Percentiles rank a stretch among this genome's conserved stretches.
These are phyloP conservation scores for Acronicta aceris DNA, from an alignment of 2,888 invertebrate genomes.

Conservation along the genomic window DNA sequence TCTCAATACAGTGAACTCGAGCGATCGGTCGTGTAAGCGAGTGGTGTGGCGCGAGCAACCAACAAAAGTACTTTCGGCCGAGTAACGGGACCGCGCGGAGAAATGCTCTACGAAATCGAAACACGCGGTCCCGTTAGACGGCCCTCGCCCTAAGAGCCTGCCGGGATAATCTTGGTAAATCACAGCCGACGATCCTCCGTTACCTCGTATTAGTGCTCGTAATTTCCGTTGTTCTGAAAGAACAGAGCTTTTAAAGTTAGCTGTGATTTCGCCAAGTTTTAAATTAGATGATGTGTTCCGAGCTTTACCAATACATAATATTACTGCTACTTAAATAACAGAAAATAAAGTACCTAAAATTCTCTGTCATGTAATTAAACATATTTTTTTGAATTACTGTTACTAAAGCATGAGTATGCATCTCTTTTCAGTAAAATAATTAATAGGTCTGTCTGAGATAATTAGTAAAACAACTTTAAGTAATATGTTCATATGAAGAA, in stretches of 20 bases:
- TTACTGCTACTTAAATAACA: too few species aligned
- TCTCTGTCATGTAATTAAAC: too few species aligned
- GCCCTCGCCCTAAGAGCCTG: constrained; percentile 81
- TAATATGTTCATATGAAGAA: constrained; percentile 25
- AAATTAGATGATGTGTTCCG: constrained; percentile 11
- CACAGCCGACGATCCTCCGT: constrained; percentile 67
- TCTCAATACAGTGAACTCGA: constrained; percentile 84
- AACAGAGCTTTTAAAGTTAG: constrained; percentile 58
- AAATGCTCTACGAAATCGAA: constrained; percentile 90
- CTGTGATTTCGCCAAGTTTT: constrained; percentile 43
- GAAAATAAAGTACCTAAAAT: too few species aligned
- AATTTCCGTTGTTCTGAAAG: constrained; percentile 51
- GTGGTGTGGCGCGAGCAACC: constrained; percentile 68
- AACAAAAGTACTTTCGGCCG: constrained; percentile 88
- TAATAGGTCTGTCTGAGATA: too few species aligned
- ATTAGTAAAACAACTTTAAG: not conserved
- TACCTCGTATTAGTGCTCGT: constrained; percentile 55
- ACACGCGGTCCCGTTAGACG: constrained; percentile 87
- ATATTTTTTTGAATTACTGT: too few species aligned
- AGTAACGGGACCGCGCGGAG: constrained; percentile 87
- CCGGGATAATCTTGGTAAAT: constrained; percentile 83
- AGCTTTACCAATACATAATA: not conserved
- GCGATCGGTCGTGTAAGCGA: constrained; percentile 76
- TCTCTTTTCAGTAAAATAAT: too few species aligned
- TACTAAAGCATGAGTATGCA: too few species aligned